phyloP scores from a whole-genome alignment of 2,888 invertebrate species.

The Ethmia dodecea region DNA sequence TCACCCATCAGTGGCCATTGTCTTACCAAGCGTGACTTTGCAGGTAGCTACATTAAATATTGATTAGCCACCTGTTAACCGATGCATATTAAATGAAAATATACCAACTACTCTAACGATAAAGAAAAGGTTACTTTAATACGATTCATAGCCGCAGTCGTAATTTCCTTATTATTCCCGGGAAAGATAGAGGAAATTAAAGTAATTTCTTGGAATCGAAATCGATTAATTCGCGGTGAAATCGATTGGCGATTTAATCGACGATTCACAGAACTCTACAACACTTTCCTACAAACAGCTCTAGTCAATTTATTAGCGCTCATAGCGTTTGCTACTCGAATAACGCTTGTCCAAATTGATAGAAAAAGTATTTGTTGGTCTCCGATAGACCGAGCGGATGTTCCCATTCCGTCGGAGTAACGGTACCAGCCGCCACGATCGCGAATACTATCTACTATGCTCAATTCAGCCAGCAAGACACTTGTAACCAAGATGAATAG shows the following conservation, averaged over 20 bases:
- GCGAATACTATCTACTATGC: slow-evolving; percentile 36
- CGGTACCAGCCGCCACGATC: slow-evolving; percentile 48
- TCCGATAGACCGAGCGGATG: slow-evolving; percentile 47
- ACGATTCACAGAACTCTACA: too few relatives aligned
- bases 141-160: too few relatives aligned
- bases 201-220: too few relatives aligned
- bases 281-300: too few relatives aligned
- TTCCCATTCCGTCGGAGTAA: slow-evolving; percentile 63
- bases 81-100: slow-evolving; percentile 20
- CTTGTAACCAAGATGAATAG: slow-evolving; percentile 12
- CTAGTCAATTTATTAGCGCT: too few relatives aligned
- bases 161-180: too few relatives aligned
- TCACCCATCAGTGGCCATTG: slow-evolving; percentile 54
- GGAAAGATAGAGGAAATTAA: too few relatives aligned
- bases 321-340: too few relatives aligned
- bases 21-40: slow-evolving; percentile 56
- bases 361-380: slow-evolving; percentile 24
- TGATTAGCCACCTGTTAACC: slow-evolving; percentile 38
- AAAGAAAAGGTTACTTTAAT: too few relatives aligned
- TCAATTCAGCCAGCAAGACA: slow-evolving; percentile 14
- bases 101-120: too few relatives aligned
- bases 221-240: too few relatives aligned
- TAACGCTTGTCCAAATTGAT: slow-evolving; percentile 34
- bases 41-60: slow-evolving; percentile 49
- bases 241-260: too few relatives aligned